phyloP scores from a whole-genome alignment of 1,140 invertebrate species.

The Protaetia brevitarsis region DNA sequence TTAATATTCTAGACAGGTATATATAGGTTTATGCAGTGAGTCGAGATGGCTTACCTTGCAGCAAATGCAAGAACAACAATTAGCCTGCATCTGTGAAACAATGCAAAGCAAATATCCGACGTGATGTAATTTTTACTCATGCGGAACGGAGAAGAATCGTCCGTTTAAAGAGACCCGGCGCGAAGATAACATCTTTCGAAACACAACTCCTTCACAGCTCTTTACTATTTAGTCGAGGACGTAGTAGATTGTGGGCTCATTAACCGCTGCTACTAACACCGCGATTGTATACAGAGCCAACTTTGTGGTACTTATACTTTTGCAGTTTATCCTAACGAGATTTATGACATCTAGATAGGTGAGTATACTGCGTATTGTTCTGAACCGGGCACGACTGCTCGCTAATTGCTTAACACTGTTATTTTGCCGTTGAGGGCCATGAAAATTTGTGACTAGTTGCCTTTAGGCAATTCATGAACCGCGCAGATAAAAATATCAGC shows the following conservation, averaged over 20 bases:
- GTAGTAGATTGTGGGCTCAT: conserved; percentile 4
- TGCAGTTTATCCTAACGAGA: background rate
- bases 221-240: conserved; percentile 12
- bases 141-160: conserved; percentile 9
- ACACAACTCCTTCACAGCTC: conserved; percentile 12
- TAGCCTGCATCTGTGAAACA: conserved; percentile 11
- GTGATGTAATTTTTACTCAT: conserved; percentile 14
- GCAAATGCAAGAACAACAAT: conserved; percentile 8
- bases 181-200: conserved; percentile 13
- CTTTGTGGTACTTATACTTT: background rate
- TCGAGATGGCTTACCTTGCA: background rate
- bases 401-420: conserved; percentile 12
- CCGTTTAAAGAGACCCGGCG: background rate
- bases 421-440: background rate
- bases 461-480: background rate
- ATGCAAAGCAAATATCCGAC: conserved; percentile 11
- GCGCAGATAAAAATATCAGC: background rate
- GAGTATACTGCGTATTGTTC: background rate
- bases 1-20: background rate
- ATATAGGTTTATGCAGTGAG: background rate
- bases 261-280: background rate
- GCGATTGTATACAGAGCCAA: background rate
- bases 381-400: background rate
- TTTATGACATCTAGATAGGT: conserved; percentile 11
- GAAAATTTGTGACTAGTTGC: background rate